Percentiles rank a stretch among this genome's conserved stretches.
These are phyloP conservation scores for Apamea crenata DNA, from an alignment of 2,888 invertebrate species.

Conservation along the genomic window DNA sequence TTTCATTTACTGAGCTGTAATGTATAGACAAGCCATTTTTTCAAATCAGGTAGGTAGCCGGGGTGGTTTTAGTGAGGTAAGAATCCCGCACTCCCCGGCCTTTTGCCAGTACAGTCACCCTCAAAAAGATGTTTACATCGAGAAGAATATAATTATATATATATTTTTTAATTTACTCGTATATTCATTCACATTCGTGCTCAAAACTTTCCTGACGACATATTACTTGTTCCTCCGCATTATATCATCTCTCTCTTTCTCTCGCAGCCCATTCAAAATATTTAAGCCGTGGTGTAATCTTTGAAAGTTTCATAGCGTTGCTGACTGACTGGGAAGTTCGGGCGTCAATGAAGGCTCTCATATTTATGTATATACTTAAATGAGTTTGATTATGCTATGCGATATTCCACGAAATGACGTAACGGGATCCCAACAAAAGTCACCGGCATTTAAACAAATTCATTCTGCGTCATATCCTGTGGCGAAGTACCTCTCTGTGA, in stretches of 20 bases:
- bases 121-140: background rate
- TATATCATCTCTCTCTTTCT: background rate
- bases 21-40: background rate
- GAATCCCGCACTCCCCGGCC: too few species aligned
- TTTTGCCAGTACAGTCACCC: too few species aligned
- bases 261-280: background rate
- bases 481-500: background rate
- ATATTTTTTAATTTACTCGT: background rate
- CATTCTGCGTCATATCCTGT: conserved; percentile 34
- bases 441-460: conserved; percentile 1
- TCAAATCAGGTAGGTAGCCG: background rate
- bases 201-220: background rate
- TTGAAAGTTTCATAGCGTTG: background rate
- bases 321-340: background rate
- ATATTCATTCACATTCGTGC: background rate
- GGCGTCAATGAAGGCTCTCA: background rate
- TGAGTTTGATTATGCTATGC: background rate
- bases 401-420: background rate
- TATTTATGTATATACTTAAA: too few species aligned
- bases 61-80: too few species aligned
- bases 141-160: background rate
- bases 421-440: conserved; percentile 1
- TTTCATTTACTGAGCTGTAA: background rate
- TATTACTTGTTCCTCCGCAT: background rate
- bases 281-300: background rate